These are phyloP conservation scores for Delichon dasypus DNA, from an alignment of 2,797 vertebrate species.

Conservation along the genomic window DNA sequence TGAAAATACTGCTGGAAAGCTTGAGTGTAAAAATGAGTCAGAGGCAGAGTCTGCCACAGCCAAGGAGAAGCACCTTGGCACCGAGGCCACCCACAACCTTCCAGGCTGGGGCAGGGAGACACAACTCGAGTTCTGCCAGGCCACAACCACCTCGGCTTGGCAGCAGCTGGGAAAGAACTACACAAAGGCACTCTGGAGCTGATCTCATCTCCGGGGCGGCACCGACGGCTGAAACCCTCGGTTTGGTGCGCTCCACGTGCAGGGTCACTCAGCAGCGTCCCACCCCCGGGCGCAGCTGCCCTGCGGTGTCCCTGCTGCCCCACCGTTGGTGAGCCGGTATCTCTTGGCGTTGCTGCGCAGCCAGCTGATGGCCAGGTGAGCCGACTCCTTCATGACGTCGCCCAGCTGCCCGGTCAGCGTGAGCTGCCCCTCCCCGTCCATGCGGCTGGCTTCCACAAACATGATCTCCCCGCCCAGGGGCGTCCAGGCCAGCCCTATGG, in stretches of 20 bases:
- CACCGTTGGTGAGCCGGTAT: slow-evolving; percentile 88
- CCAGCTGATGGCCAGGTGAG: slow-evolving; percentile 97
- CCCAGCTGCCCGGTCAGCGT: slow-evolving; percentile 94
- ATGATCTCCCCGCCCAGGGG: slow-evolving; percentile 95
- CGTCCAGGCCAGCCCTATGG: slow-evolving; percentile 94
- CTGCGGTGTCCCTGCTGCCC: neutral
- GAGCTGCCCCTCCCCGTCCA: slow-evolving; percentile 94
- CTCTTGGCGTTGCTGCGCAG: slow-evolving; percentile 90
- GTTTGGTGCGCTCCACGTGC: slow-evolving; percentile 7
- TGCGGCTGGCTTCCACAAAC: slow-evolving; percentile 96
- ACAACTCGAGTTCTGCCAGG: neutral
- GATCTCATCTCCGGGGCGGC: neutral
- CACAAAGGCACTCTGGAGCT: no score
- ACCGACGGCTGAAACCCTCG: neutral
- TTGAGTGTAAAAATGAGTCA: neutral
- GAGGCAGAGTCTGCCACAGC: neutral
- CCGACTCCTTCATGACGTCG: slow-evolving; percentile 96
- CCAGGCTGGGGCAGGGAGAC: neutral
- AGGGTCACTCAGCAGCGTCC: no score
- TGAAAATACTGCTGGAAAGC: neutral
- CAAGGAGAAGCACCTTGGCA: neutral
- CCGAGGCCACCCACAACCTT: neutral
- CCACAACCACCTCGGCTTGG: neutral
- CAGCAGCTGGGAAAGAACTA: neutral
- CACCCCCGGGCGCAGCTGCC: no score